phyloP scores from a whole-genome alignment of 2,113 vertebrate species.

The Neolamprologus hecqui region DNA sequence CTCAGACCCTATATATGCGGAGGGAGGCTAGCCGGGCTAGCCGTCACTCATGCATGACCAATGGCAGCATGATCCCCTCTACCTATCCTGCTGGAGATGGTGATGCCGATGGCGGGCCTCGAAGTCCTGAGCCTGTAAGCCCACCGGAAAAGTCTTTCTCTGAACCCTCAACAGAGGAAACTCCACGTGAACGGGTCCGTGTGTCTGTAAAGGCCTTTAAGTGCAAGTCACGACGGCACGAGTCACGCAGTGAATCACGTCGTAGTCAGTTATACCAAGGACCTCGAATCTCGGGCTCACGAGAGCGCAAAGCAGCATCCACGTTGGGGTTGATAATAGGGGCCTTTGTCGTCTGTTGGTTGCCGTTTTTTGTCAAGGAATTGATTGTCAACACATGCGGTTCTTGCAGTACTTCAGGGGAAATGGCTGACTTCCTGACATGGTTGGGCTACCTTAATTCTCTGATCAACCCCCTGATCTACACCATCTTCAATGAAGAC shows the following conservation, averaged over 20 bases:
- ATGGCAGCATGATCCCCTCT: conserved; percentile 82
- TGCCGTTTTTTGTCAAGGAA: conserved; percentile 98
- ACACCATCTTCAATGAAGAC: conserved; percentile 98
- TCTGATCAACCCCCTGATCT: conserved; percentile 96
- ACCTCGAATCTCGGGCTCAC: conserved; percentile 85
- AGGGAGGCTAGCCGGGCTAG: conserved; percentile 80
- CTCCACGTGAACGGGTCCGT: conserved; percentile 70
- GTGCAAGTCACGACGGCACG: conserved; percentile 65
- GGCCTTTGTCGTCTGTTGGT: conserved; percentile 96
- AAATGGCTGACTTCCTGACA: conserved; percentile 89
- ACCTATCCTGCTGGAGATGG: conserved; percentile 74
- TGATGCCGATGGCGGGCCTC: conserved; percentile 61
- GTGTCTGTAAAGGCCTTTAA: conserved; percentile 67
- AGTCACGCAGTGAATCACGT: conserved; percentile 75
- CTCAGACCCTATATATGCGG: conserved; percentile 89
- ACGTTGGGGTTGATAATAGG: conserved; percentile 92
- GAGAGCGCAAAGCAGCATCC: conserved; percentile 90
- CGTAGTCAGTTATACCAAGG: conserved; percentile 80
- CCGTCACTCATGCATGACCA: conserved; percentile 78
- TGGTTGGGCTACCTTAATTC: conserved; percentile 99
- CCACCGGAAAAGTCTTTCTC: conserved; percentile 83
- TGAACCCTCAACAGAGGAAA: conserved; percentile 81
- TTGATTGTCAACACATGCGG: conserved; percentile 88
- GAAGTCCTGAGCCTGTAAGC: conserved; percentile 70
- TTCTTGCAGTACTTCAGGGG: conserved; percentile 81